A percentile compares a stretch with the other conserved stretches of the same genome.
These are phyloP conservation scores for Agapostemon virescens DNA, from an alignment of 2,888 invertebrate genomes.

Conservation along the genomic window DNA sequence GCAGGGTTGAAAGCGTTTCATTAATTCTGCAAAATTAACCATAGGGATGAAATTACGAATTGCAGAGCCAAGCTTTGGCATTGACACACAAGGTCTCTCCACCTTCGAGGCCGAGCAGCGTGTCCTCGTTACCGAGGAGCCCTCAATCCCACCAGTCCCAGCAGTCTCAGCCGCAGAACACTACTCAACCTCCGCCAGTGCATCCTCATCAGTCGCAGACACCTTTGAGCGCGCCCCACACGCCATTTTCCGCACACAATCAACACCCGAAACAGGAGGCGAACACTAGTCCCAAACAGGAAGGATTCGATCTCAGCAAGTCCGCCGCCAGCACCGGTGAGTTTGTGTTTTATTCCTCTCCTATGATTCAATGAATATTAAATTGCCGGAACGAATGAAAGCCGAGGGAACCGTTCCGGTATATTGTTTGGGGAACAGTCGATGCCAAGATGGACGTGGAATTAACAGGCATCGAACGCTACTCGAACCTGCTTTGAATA, in stretches of 20 bases:
- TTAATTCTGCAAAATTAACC: neutral
- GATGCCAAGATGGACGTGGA: neutral
- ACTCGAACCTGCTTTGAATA: neutral
- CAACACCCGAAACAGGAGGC: slow-evolving; percentile 78
- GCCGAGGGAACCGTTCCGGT: slow-evolving; percentile 20
- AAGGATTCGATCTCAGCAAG: slow-evolving; percentile 84
- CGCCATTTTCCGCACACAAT: slow-evolving; percentile 75
- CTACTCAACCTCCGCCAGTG: slow-evolving; percentile 80
- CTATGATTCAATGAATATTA: slow-evolving; percentile 7
- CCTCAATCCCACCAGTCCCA: slow-evolving; percentile 76
- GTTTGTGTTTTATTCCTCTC: slow-evolving; percentile 68
- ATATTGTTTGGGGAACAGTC: slow-evolving; percentile 10
- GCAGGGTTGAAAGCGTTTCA: neutral
- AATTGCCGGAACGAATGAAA: slow-evolving; percentile 24
- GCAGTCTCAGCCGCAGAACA: slow-evolving; percentile 74
- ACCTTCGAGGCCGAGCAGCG: slow-evolving; percentile 79
- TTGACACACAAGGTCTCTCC: slow-evolving; percentile 83
- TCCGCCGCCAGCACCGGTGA: slow-evolving; percentile 85
- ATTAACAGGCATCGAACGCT: slow-evolving; percentile 3
- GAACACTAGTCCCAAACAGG: slow-evolving; percentile 83
- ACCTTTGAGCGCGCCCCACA: slow-evolving; percentile 79
- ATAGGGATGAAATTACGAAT: slow-evolving; percentile 50
- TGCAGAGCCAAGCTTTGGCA: slow-evolving; percentile 86
- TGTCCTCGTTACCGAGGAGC: slow-evolving; percentile 77
- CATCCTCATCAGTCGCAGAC: slow-evolving; percentile 78